Percentiles rank a stretch among this genome's conserved stretches.
Evolutionary conservation across 2,797 vertebrate genomes (phyloP).

Genomic region (Syndactyla subalaris): DNA sequence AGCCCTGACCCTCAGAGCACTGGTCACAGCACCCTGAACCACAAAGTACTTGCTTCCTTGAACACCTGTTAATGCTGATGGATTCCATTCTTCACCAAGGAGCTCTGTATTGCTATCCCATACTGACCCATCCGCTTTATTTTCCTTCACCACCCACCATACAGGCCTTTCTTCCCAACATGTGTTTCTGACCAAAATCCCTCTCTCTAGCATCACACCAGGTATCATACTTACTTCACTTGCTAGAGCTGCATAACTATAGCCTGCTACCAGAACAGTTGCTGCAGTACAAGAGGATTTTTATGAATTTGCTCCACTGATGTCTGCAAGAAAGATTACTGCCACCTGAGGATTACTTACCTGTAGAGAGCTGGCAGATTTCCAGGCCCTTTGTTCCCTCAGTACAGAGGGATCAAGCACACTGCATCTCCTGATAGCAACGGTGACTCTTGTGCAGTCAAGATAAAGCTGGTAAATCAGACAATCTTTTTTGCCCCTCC

Average conservation of each 20-base stretch:
- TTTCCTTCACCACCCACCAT: background rate
- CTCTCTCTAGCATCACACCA: background rate
- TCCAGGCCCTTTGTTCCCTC: slow-evolving; percentile 28
- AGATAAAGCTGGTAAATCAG: slow-evolving; percentile 2
- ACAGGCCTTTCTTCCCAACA: background rate
- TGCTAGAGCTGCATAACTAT: background rate
- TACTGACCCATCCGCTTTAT: background rate
- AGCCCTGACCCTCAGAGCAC: background rate
- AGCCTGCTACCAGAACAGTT: background rate
- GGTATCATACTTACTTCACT: background rate
- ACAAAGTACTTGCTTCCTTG: background rate
- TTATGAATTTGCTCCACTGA: background rate
- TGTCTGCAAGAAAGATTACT: background rate
- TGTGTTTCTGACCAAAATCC: background rate
- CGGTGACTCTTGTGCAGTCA: background rate
- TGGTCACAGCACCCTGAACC: background rate
- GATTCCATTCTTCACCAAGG: background rate
- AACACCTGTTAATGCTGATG: background rate
- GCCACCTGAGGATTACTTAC: background rate
- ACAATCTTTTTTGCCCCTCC: too few relatives aligned
- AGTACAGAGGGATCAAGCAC: background rate
- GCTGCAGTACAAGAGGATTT: background rate
- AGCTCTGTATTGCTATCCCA: background rate
- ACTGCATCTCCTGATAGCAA: background rate
- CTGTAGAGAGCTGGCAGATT: background rate